Percentiles rank a stretch among this genome's conserved stretches.
Conservation (phyloP, 2,113 vertebrate species). For the Oncorhynchus gorbuscha region DNA sequence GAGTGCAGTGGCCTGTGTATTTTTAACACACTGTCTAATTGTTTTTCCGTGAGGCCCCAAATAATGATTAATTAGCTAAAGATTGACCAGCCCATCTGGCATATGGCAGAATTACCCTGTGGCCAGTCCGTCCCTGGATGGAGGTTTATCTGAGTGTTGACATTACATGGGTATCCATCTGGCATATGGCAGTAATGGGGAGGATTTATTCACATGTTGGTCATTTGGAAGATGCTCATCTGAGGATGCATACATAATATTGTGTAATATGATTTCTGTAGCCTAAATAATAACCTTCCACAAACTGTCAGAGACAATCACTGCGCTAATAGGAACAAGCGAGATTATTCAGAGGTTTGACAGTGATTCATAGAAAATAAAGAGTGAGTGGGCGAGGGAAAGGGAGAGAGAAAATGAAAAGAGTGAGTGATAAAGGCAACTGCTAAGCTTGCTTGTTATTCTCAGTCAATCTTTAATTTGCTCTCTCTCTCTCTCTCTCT, state of each 20-base stretch:
- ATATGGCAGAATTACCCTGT: neutral
- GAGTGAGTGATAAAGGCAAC: slow-evolving; percentile 15
- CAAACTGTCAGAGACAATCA: neutral
- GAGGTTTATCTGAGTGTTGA: neutral
- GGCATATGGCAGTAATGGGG: too few relatives aligned
- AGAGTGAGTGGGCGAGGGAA: slow-evolving; percentile 15
- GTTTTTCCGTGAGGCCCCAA: too few relatives aligned
- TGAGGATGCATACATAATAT: too few relatives aligned
- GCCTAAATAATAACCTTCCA: too few relatives aligned
- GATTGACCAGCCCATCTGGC: neutral
- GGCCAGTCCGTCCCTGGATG: neutral
- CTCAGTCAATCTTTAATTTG: slow-evolving; percentile 60
- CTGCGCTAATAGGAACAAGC: neutral
- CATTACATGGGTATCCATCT: neutral
- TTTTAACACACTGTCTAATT: neutral
- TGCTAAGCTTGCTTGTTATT: slow-evolving; percentile 22
- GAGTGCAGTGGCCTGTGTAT: neutral
- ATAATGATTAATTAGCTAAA: neutral
- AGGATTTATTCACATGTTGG: too few relatives aligned
- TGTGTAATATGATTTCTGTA: neutral
- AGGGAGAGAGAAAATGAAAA: neutral
- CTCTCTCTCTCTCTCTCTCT: too few relatives aligned
- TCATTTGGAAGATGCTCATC: too few relatives aligned
- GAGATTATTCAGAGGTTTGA: neutral
- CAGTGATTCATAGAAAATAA: neutral